A percentile compares a stretch with the other conserved stretches of the same genome.
These are phyloP conservation scores for Cheilosia variabilis DNA, from an alignment of 2,888 invertebrate genomes.

Conservation along the genomic window DNA sequence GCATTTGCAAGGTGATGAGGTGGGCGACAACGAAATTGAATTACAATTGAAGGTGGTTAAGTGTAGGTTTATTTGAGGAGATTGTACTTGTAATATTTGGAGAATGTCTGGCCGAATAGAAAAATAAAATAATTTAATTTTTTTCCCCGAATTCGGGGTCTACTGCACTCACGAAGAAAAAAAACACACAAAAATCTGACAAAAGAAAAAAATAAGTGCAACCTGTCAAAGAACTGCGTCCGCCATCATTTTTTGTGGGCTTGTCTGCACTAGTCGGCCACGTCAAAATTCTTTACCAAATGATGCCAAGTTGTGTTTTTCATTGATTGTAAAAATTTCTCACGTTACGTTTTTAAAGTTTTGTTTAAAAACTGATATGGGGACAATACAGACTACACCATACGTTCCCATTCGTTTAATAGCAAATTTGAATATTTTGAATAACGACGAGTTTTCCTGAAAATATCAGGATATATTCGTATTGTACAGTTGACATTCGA, in stretches of 20 bases:
- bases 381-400: too few species aligned
- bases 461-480: too few species aligned
- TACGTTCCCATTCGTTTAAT: too few species aligned
- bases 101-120: slow-evolving; percentile 24
- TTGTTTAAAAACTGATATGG: not conserved
- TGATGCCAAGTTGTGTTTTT: slow-evolving; percentile 39
- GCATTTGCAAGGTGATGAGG: slow-evolving; percentile 56
- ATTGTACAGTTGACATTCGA: too few species aligned
- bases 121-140: slow-evolving; percentile 35
- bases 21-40: slow-evolving; percentile 7
- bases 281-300: slow-evolving; percentile 53
- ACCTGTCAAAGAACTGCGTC: slow-evolving; percentile 66
- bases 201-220: slow-evolving; percentile 62
- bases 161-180: slow-evolving; percentile 55
- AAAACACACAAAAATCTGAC: slow-evolving; percentile 51
- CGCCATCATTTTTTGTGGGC: slow-evolving; percentile 43
- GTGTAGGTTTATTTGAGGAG: slow-evolving; percentile 3
- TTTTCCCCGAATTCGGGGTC: slow-evolving; percentile 22
- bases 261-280: slow-evolving; percentile 59
- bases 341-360: slow-evolving; percentile 2
- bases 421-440: too few species aligned
- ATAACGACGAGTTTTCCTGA: too few species aligned
- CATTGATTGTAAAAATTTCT: not conserved
- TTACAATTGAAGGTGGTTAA: not conserved
- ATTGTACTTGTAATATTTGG: slow-evolving; percentile 5